Evolutionary conservation across 35 echinoderm and acorn worm species (phyloP).

Genomic region (Apostichopus japonicus): DNA sequence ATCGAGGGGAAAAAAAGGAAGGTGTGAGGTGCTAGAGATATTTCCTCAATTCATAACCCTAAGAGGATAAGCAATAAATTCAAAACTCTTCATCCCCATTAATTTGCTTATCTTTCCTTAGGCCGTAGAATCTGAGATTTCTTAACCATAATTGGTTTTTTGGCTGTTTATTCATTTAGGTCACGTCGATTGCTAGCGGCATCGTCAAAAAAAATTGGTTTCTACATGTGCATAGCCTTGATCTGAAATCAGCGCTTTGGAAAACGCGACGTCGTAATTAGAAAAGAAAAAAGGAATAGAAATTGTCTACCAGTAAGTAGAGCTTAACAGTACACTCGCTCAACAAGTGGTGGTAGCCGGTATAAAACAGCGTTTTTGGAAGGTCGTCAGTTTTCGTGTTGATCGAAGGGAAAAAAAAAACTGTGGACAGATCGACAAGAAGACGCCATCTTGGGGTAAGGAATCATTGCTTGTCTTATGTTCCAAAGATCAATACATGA

Average conservation of each 20-base stretch:
- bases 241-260: slow-evolving; percentile 9
- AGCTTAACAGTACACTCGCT: too few relatives aligned
- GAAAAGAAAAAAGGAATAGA: not conserved
- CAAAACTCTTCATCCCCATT: too few relatives aligned
- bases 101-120: not conserved
- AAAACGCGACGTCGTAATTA: slow-evolving; percentile 29
- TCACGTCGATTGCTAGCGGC: not conserved
- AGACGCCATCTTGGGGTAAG: too few relatives aligned
- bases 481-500: too few relatives aligned
- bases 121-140: slow-evolving; percentile 7
- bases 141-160: slow-evolving; percentile 27
- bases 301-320: too few relatives aligned
- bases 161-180: slow-evolving; percentile 55
- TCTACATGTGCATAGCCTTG: not conserved
- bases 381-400: too few relatives aligned
- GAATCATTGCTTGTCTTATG: too few relatives aligned
- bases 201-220: not conserved
- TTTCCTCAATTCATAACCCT: not conserved
- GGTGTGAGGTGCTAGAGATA: not conserved
- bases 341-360: too few relatives aligned
- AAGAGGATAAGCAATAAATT: too few relatives aligned
- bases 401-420: too few relatives aligned
- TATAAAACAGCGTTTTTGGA: too few relatives aligned
- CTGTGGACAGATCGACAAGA: too few relatives aligned
- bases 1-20: not conserved